These are phyloP conservation scores for Indicator indicator DNA, from an alignment of 2,113 vertebrate genomes.

Conservation along the genomic window DNA sequence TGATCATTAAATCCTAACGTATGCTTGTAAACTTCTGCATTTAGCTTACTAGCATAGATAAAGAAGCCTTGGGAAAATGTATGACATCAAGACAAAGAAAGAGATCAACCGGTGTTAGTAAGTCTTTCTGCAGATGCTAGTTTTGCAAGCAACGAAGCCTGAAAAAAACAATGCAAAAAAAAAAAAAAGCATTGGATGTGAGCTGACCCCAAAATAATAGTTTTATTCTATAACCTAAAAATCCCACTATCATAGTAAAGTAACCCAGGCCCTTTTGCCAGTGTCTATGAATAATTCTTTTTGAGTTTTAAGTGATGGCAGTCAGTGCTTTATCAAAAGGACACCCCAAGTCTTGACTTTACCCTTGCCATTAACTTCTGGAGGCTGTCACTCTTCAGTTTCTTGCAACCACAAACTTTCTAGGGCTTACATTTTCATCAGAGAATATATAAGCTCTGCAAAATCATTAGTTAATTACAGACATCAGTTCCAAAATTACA, in stretches of 20 bases:
- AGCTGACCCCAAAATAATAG: not conserved
- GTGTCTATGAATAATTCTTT: not conserved
- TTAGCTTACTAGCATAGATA: not conserved
- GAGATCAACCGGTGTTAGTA: not conserved
- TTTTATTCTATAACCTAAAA: not conserved
- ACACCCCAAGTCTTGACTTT: not conserved
- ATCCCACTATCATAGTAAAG: not conserved
- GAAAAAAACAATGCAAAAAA: not conserved
- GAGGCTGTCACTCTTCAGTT: not conserved
- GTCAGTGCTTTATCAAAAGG: not conserved
- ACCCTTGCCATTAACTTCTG: not conserved
- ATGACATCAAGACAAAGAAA: not conserved
- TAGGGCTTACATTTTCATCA: not conserved
- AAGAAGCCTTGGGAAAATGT: not conserved
- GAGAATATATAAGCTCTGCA: not conserved
- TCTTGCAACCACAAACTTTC: not conserved
- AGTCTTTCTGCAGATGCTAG: not conserved
- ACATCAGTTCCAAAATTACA: not conserved
- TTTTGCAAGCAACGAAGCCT: not conserved
- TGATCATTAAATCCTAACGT: not conserved
- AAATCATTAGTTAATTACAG: slow-evolving; percentile 32
- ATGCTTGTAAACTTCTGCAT: not conserved
- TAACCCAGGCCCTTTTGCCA: not conserved
- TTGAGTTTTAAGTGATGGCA: rapidly evolving
- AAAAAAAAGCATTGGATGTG: not conserved